Conservation (phyloP, 2,888 invertebrate species). For the Andrena chrysosceles region DNA sequence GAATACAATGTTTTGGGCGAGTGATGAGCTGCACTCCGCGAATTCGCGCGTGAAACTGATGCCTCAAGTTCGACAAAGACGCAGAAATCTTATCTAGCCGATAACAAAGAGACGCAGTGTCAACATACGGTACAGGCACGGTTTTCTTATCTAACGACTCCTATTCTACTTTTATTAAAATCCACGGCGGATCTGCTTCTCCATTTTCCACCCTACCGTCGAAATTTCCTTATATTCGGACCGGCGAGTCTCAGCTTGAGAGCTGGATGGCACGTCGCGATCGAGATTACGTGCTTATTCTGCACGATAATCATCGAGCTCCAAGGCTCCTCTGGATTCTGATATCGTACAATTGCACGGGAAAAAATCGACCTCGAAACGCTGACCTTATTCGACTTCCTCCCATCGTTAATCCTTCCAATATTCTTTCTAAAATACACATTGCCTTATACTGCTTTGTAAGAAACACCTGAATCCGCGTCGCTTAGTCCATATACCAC, state of each 20-base stretch:
- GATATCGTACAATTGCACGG: neutral
- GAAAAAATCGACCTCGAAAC: constrained; percentile 19
- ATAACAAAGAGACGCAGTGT: constrained; percentile 76
- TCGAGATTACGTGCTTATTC: neutral
- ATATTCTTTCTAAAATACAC: neutral
- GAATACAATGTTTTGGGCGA: constrained; percentile 8
- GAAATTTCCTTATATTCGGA: neutral
- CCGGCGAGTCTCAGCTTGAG: neutral
- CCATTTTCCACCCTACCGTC: neutral
- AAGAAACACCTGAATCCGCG: no score
- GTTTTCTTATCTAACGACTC: constrained; percentile 67
- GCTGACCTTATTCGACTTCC: neutral
- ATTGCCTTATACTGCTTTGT: no score
- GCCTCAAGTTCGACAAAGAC: constrained; percentile 72
- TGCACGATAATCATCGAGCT: neutral
- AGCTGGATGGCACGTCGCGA: neutral
- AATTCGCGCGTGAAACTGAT: constrained; percentile 71
- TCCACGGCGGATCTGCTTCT: constrained; percentile 11
- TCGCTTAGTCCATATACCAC: no score
- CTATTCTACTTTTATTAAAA: constrained; percentile 68
- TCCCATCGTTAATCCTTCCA: neutral
- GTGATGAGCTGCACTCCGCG: constrained; percentile 59
- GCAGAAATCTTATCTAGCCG: constrained; percentile 77
- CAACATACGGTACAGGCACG: constrained; percentile 71
- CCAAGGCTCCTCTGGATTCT: neutral